Base-by-base conservation (phyloP, 2,888 invertebrate species). In the Doris montereyensis region DNA sequence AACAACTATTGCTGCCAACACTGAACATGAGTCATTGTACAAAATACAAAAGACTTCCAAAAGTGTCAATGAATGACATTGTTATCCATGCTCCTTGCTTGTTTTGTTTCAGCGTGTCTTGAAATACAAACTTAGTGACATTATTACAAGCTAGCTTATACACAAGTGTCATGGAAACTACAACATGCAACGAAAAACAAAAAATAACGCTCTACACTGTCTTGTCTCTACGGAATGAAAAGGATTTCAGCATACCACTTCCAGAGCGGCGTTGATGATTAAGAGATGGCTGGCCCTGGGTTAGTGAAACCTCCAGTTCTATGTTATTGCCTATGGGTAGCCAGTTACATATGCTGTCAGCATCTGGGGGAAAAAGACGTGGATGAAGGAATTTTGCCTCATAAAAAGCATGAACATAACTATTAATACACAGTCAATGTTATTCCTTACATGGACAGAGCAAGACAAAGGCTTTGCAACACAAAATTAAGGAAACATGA, bases 291-390 rank as follows among this genome's bases (percentile, higher is more conserved):
- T 83, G 83, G 13, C 85, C 84, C 4, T 86, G 84, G 21, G 84
- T 81, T 57, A 88, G 72, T 21, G 82, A 82, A 5, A 88, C 77
- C 72, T 87, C 86, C 3, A 88, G 57, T 21, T 86, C 86, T 4
- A 87, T 77, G 52, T 82, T 83, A 72, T 86, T 84, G 26, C 84
- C 84, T 52, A 87, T 73, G 0, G 84, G 82, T 68, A 88, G 28
- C 83, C 83, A 83, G 30, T 52, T 78, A 10, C 65, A 65, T 17
- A 76, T 65, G 0, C 71, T 78, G 30, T 78, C 80, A 17, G 81
- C 67, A 30, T 83, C 83, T 82, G 73, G 2, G 65, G 24, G 52
- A 21, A 26, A 30, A 41, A 70, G 72, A 67, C 58, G n/a, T 10
- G 21, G 32, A 65, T 17, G 2, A 26, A 35, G 5, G 21, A 1